Evolutionary conservation across 1,140 invertebrate species (phyloP), one percentile per base, ranked within the genome.

Genomic region (Andrena cerasifolii): DNA sequence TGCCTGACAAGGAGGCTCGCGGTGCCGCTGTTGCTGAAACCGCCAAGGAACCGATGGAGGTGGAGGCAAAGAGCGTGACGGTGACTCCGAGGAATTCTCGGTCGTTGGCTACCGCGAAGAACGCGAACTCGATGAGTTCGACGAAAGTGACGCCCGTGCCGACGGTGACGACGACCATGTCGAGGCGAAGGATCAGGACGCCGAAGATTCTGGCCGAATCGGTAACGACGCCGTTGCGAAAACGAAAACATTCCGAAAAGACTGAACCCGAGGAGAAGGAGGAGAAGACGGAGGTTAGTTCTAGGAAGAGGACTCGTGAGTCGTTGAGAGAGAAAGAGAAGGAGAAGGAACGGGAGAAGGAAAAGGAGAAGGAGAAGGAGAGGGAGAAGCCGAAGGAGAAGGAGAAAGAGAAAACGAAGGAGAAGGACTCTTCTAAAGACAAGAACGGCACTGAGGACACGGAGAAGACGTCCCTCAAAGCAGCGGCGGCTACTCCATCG

Each of bases 211-310:
- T 40, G 2, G 53, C 21, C 14, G 65, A 61, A 36, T 63, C 68
- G 24, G 21, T 66, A 5, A 18, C 72, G 14, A 87, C 88, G 0
- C 84, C 89, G 21, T 36, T 84, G 8, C 88, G 90, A 65, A 93
- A 92, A 88, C 90, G 91, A 49, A 93, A 91, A 91, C 91, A 91
- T 91, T 92, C 92, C 87, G 92, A 92, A 81, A 92, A 90, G 86
- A 89, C 84, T 85, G 90, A 90, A 70, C 18, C 58, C 21, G 91
- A 91, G 16, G 89, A 91, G 21, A 83, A 85, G 18, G 90, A 89
- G 33, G 88, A 88, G 21, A 85, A 73, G 31, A n/a, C 61, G 12
- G 80, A 87, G 10, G 53, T 78, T 10, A 83, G 66, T 5, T 77
- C 79, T 51, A 89, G 89, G 33, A 90, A 91, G 31, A 85, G 88